Base-by-base conservation (phyloP, 2,113 vertebrate species). In the Melospiza melodia region DNA sequence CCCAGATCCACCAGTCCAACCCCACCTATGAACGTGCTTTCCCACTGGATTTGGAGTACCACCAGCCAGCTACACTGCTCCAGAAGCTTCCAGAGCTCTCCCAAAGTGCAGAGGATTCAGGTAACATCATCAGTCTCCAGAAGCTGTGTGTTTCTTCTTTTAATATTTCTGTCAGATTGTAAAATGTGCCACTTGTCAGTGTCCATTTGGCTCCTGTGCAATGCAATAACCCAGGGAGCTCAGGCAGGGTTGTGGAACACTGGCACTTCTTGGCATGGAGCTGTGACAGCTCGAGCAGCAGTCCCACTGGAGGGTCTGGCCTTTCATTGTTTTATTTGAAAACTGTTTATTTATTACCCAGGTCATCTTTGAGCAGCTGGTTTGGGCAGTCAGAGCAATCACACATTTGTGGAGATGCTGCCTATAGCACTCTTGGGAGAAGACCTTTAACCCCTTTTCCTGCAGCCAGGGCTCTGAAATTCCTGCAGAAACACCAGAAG, bases 21-120 rank as follows among this genome's bases (percentile, higher is more conserved):
- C 98, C 98, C 58, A 98, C 98, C 63, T 99, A 99, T 15, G 99
- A 99, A 95, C 97, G 98, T 41, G 98, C 99, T 30, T 99, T 99
- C 93, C 98, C 99, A 27, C 94, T 99, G 95, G 99, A 99, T 93
- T 93, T 99, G 10, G 98, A 99, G 78, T 99, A 99, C 95, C 99
- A 99, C 94, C 98, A 99, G 94, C 98, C 98, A 7, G 97, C 98
- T 10, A 98, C 95, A 0, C 97, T 99, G 65, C 97, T 99, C 22
- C 98, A 98, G 67, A 99, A 99, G 85, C 98, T 99, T 57, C 99
- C 99, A 0, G 99, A 99, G 92, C 98, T 99, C 49, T 98, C 99
- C 1, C 98, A 99, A 89, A 99, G 98, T 27, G 98, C 99, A 2
- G 99, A 99, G 97, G 98, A 98, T 79, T 99, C 99, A 73, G 99